Conservation (phyloP, 92 coral and sea anemone species). For the Palythoa grandiflora region DNA sequence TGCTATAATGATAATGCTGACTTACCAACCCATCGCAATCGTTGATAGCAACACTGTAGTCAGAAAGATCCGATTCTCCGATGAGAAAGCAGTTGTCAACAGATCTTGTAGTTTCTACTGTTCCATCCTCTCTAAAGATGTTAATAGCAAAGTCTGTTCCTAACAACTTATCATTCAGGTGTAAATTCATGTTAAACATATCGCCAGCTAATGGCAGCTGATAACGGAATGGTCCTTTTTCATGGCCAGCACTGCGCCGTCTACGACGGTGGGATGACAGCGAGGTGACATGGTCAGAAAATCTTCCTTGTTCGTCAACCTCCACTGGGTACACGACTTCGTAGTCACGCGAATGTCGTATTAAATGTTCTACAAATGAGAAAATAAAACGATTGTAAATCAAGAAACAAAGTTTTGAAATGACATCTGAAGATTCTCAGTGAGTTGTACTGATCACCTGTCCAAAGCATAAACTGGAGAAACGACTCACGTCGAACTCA, state of each 20-base stretch:
- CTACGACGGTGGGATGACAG: constrained; percentile 73
- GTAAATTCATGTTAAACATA: constrained; percentile 67
- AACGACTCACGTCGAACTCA: too few species aligned
- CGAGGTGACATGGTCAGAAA: constrained; percentile 81
- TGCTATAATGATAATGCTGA: neutral
- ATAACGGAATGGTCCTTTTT: constrained; percentile 76
- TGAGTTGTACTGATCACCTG: too few species aligned
- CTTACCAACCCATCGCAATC: constrained; percentile 99
- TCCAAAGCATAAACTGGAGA: too few species aligned
- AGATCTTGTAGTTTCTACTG: constrained; percentile 62
- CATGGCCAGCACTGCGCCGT: constrained; percentile 74
- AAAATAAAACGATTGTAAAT: neutral
- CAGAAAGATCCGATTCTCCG: constrained; percentile 76
- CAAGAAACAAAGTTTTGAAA: too few species aligned
- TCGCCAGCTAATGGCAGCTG: constrained; percentile 74
- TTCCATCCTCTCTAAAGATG: constrained; percentile 78
- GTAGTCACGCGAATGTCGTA: constrained; percentile 66
- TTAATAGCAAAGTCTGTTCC: constrained; percentile 85
- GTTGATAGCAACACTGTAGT: constrained; percentile 88
- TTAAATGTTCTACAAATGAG: constrained; percentile 62
- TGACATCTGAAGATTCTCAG: too few species aligned
- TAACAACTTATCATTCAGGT: constrained; percentile 77
- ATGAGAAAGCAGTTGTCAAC: constrained; percentile 87
- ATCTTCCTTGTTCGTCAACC: constrained; percentile 64
- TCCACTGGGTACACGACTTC: constrained; percentile 83